phyloP scores from a whole-genome alignment of 2,888 invertebrate genomes.

The Leptinotarsa tumamoca region DNA sequence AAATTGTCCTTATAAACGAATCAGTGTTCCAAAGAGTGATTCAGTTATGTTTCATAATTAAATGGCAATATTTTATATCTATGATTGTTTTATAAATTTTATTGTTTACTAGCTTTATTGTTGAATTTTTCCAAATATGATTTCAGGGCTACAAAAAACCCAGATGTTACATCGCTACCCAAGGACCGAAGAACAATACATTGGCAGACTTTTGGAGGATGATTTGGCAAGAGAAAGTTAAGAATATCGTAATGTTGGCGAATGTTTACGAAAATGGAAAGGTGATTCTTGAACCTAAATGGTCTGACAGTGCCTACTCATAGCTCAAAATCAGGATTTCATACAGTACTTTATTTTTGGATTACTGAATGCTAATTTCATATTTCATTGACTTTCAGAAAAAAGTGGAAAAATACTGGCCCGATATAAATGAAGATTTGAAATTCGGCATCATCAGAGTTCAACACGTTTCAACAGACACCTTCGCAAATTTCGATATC shows the following conservation, averaged over 20 bases:
- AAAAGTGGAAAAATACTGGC: conserved; percentile 70
- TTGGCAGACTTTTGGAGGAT: conserved; percentile 64
- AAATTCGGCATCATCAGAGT: conserved; percentile 62
- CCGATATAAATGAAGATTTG: conserved; percentile 63
- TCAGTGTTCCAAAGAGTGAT: no score
- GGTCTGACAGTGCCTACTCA: no score
- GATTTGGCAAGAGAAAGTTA: conserved; percentile 68
- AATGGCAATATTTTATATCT: no score
- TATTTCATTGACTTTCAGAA: conserved; percentile 55
- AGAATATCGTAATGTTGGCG: conserved; percentile 68
- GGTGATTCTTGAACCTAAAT: conserved; percentile 52
- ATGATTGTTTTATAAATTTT: no score
- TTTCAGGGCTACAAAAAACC: conserved; percentile 59
- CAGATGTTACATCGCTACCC: conserved; percentile 63
- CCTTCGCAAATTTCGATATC: conserved; percentile 63
- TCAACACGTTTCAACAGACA: conserved; percentile 55
- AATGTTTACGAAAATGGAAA: conserved; percentile 67
- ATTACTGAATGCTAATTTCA: no score
- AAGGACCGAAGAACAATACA: conserved; percentile 62
- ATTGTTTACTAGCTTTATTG: no score
- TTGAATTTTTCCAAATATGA: conserved; percentile 1
- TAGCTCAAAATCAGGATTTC: no score
- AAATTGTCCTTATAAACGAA: no score
- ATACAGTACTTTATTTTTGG: no score
- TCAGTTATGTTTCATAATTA: no score